These are phyloP conservation scores for Stenichneumon culpator DNA, from an alignment of 2,888 invertebrate genomes.

Conservation along the genomic window DNA sequence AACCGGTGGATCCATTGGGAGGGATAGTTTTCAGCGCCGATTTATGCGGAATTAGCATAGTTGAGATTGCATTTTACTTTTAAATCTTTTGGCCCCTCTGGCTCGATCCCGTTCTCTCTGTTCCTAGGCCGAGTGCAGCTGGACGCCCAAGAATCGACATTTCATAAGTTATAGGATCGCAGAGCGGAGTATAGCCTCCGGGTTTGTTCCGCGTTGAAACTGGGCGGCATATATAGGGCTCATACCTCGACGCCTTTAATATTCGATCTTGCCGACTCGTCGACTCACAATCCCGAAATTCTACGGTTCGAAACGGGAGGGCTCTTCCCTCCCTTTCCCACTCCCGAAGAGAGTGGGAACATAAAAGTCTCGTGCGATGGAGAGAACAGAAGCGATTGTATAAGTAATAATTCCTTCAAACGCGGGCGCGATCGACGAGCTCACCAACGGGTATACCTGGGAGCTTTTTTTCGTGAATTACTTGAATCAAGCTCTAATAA, in stretches of 20 bases:
- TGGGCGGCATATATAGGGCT: constrained; percentile 17
- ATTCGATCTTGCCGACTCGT: constrained; percentile 53
- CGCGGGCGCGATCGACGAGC: constrained; percentile 18
- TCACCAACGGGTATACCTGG: not conserved
- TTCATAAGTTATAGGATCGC: constrained; percentile 65
- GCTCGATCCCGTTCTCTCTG: constrained; percentile 16
- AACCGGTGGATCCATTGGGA: not conserved
- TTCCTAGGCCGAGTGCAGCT: constrained; percentile 41
- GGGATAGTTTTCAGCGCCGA: constrained; percentile 74
- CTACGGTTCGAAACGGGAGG: constrained; percentile 22
- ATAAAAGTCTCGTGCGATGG: constrained; percentile 42
- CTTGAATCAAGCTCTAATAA: constrained; percentile 5
- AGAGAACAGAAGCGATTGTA: constrained; percentile 43
- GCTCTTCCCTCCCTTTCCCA: no score
- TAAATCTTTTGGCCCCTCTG: constrained; percentile 70
- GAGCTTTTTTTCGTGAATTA: constrained; percentile 8
- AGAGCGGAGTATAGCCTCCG: constrained; percentile 8
- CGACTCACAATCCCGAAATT: constrained; percentile 49
- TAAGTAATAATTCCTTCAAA: constrained; percentile 55
- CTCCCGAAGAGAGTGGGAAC: constrained; percentile 42
- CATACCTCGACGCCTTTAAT: constrained; percentile 59
- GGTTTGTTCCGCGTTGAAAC: not conserved
- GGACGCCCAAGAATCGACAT: constrained; percentile 65
- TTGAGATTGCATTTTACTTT: constrained; percentile 80
- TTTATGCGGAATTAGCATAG: constrained; percentile 77